Conservation (phyloP, 1,140 invertebrate species). For the Geopemphigus sp. region DNA sequence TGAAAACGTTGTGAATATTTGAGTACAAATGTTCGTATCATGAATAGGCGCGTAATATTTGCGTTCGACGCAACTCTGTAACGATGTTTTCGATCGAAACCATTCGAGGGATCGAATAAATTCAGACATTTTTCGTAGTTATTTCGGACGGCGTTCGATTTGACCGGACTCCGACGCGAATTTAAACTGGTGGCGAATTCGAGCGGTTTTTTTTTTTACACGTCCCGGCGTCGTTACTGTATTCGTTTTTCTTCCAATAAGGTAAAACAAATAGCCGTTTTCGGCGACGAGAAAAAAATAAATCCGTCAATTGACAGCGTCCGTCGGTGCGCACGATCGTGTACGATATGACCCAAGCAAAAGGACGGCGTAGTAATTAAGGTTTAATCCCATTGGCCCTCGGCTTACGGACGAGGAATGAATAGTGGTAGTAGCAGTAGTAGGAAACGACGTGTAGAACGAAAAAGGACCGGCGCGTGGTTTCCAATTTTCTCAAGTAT, state of each 20-base stretch:
- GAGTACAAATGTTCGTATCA: no score
- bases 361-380: constrained; percentile 31
- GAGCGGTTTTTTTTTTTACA: constrained; percentile 8
- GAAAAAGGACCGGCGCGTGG: neutral
- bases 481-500: constrained; percentile 37
- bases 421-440: neutral
- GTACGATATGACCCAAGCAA: neutral
- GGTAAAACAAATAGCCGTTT: neutral
- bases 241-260: neutral
- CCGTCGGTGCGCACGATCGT: neutral
- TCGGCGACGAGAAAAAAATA: neutral
- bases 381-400: constrained; percentile 39
- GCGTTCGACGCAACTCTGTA: no score
- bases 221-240: neutral
- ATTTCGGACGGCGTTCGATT: no score
- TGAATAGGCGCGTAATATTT: no score
- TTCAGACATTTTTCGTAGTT: neutral
- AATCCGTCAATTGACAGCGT: constrained; percentile 7
- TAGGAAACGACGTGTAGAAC: no score
- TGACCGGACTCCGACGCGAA: neutral
- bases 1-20: no score
- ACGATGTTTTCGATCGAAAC: no score
- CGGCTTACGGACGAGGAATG: neutral
- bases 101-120: no score
- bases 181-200: neutral